Percentiles rank a stretch among this genome's conserved stretches.
Evolutionary conservation across 1,140 invertebrate species (phyloP).

Genomic region (Drosophila biarmipes): DNA sequence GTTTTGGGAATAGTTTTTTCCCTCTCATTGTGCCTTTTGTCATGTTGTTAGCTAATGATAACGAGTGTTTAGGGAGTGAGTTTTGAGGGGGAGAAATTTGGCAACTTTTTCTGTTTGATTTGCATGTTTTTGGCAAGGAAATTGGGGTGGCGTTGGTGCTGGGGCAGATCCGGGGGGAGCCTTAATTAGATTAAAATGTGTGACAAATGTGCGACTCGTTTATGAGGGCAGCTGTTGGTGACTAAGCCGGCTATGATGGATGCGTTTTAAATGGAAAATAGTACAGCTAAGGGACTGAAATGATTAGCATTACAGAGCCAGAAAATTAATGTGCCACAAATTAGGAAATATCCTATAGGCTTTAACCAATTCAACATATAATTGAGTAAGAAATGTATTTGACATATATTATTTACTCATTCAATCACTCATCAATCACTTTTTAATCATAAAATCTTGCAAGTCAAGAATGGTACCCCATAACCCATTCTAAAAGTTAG

Average conservation of each 20-base stretch:
- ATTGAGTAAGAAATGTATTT: too few species aligned
- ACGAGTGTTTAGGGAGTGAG: constrained; percentile 48
- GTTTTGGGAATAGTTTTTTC: constrained; percentile 64
- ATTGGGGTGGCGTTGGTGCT: constrained; percentile 4
- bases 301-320: background rate
- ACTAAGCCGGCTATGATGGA: constrained; percentile 44
- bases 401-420: too few species aligned
- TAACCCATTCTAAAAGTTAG: constrained; percentile 1
- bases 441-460: background rate
- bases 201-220: constrained; percentile 48
- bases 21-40: constrained; percentile 10
- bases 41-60: constrained; percentile 59
- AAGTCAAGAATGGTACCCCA: background rate
- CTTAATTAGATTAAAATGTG: constrained; percentile 62
- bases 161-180: constrained; percentile 4
- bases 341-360: background rate
- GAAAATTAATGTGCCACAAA: background rate
- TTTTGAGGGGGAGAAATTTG: constrained; percentile 11
- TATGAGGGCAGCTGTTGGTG: constrained; percentile 42
- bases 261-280: constrained; percentile 39
- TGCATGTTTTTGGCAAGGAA: constrained; percentile 35
- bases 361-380: too few species aligned
- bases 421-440: constrained; percentile 21
- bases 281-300: constrained; percentile 6
- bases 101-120: constrained; percentile 54